These are phyloP conservation scores for Pseudomugil tenellus DNA, from an alignment of 2,797 vertebrate genomes.

Conservation along the genomic window DNA sequence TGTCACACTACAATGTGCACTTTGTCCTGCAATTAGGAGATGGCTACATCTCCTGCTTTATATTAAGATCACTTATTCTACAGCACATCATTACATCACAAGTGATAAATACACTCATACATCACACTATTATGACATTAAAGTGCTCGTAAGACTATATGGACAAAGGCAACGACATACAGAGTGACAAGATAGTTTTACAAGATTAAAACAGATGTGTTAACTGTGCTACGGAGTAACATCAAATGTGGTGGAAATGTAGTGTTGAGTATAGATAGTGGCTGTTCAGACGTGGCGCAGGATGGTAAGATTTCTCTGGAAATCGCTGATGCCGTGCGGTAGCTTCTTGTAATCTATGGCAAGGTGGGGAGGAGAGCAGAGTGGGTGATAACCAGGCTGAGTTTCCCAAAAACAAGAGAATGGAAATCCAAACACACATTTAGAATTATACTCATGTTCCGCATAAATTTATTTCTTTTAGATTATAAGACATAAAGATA, in stretches of 20 bases:
- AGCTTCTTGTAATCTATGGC: constrained; percentile 39
- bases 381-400: constrained; percentile 44
- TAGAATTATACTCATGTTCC: background rate
- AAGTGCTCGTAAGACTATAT: constrained; percentile 38
- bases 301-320: constrained; percentile 43
- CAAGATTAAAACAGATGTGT: constrained; percentile 63
- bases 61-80: constrained; percentile 40
- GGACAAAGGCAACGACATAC: constrained; percentile 76
- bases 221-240: constrained; percentile 66
- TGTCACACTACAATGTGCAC: constrained; percentile 72
- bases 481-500: background rate
- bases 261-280: constrained; percentile 59
- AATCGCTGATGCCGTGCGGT: constrained; percentile 47
- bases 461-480: background rate
- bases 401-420: constrained; percentile 46
- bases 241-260: constrained; percentile 75
- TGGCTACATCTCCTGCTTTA: constrained; percentile 63
- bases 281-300: constrained; percentile 70
- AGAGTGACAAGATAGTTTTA: constrained; percentile 69
- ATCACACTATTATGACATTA: constrained; percentile 44
- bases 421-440: background rate
- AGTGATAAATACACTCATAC: constrained; percentile 52
- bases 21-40: constrained; percentile 73
- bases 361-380: constrained; percentile 62
- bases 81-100: constrained; percentile 46